Evolutionary conservation across 2,888 invertebrate genomes (phyloP), one percentile per base, ranked within the genome.

Genomic region (Hydroisotoma schaefferi): DNA sequence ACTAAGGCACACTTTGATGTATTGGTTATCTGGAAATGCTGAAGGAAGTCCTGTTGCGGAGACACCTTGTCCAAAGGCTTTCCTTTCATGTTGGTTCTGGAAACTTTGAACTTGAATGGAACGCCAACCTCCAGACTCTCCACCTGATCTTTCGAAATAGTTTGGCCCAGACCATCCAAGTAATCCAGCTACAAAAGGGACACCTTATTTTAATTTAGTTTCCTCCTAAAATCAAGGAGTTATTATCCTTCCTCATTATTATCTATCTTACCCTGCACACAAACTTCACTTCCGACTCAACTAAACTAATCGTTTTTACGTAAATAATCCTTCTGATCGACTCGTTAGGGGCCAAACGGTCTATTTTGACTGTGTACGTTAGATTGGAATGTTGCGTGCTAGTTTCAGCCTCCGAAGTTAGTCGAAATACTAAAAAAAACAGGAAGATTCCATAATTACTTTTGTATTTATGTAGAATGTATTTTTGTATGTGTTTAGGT

Each of bases 281-380:
- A 33, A 33, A 33, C 15, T 33, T 33, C 8, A 33, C 8, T 33
- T 33, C 33, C 33, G 33, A 33, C 8, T 33, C 33, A 8, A 8
- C 33, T 33, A 15, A 10, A 15, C 15, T 33, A 8, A 15, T 33
- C 8, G 33, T 33, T 33, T 33, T 33, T 8, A 63, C 22, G 29
- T 57, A 60, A 1, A 60, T 40, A 0, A 47, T 40, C 3, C 55
- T 66, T 20, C 57, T 61, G 29, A 55, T 26, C 12, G 58, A 59
- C 3, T 33, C 59, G 4, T 28, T 22, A 1, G 63, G 54, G 8
- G 23, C 56, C 23, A 71, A 29, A 18, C 46, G 59, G 10, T 66
- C 63, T n/a, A 61, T 25, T 27, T 69, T 67, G 2, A 53, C 46
- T 1, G 60, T 56, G 23, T 61, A 56, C 10, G 58, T 59, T 2